These are phyloP conservation scores for Melikaiella ostensackeni DNA, from an alignment of 2,888 invertebrate species.

Conservation along the genomic window DNA sequence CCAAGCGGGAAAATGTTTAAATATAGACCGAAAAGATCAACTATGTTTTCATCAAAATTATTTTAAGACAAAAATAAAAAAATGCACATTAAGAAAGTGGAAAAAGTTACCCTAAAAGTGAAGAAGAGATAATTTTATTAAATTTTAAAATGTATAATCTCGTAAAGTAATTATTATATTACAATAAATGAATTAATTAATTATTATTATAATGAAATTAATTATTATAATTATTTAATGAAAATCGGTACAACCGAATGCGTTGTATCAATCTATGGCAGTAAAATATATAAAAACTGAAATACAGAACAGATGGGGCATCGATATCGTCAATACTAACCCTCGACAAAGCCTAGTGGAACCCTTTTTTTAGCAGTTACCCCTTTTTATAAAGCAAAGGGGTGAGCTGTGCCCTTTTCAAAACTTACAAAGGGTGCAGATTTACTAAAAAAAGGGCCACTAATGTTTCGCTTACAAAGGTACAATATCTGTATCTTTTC, in stretches of 20 bases:
- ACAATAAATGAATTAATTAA: no score
- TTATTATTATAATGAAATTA: no score
- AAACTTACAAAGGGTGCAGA: not conserved
- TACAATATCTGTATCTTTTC: not conserved
- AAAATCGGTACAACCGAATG: not conserved
- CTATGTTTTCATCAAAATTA: no score
- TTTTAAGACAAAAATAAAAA: no score
- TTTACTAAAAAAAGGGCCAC: not conserved
- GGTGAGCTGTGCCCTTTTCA: conserved; percentile 17
- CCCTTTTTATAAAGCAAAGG: conserved; percentile 25
- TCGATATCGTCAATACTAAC: not conserved
- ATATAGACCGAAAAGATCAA: no score
- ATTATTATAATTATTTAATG: no score
- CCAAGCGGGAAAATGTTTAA: no score
- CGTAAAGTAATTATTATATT: no score
- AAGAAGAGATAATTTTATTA: no score
- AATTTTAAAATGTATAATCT: no score
- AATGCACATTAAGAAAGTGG: no score
- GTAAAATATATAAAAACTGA: conserved; percentile 1
- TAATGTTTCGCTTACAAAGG: conserved; percentile 1
- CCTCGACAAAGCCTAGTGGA: conserved; percentile 3
- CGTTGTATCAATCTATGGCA: not conserved
- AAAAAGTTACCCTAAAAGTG: no score
- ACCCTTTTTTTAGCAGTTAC: conserved; percentile 35
- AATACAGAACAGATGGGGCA: conserved; percentile 9